phyloP scores from a whole-genome alignment of 2,113 vertebrate genomes.

The Raja brachyura region DNA sequence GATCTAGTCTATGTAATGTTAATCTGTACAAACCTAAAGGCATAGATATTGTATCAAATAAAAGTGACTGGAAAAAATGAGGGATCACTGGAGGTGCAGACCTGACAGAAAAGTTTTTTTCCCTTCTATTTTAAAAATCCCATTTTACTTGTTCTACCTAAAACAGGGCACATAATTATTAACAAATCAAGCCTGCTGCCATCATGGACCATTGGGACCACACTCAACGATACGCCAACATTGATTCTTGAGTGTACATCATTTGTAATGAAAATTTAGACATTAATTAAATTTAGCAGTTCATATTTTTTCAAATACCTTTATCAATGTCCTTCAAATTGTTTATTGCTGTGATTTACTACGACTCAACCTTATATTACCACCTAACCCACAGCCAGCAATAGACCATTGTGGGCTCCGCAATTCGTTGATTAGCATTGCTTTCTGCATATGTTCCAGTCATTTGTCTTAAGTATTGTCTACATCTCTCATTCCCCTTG shows the following conservation, averaged over 20 bases:
- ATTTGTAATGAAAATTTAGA: background rate
- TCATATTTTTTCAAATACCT: background rate
- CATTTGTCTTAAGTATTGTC: too few species aligned
- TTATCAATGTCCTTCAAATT: background rate
- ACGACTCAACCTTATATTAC: too few species aligned
- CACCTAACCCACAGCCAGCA: too few species aligned
- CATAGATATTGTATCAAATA: background rate
- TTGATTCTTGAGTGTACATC: background rate
- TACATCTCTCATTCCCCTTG: too few species aligned
- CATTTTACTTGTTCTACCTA: background rate
- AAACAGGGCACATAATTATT: background rate
- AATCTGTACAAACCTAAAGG: background rate
- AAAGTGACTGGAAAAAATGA: background rate
- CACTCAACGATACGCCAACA: background rate
- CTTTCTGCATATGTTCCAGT: too few species aligned
- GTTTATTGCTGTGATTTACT: background rate
- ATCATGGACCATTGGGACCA: background rate
- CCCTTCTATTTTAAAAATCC: background rate
- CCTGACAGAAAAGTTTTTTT: background rate
- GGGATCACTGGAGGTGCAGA: background rate
- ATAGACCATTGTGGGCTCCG: too few species aligned
- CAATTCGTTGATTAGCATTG: too few species aligned
- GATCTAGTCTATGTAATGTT: background rate
- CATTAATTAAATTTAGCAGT: background rate
- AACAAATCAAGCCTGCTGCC: background rate